Percentiles rank a stretch among this genome's conserved stretches.
Conservation (phyloP, 2,888 invertebrate genomes). For the Alsophila aescularia region DNA sequence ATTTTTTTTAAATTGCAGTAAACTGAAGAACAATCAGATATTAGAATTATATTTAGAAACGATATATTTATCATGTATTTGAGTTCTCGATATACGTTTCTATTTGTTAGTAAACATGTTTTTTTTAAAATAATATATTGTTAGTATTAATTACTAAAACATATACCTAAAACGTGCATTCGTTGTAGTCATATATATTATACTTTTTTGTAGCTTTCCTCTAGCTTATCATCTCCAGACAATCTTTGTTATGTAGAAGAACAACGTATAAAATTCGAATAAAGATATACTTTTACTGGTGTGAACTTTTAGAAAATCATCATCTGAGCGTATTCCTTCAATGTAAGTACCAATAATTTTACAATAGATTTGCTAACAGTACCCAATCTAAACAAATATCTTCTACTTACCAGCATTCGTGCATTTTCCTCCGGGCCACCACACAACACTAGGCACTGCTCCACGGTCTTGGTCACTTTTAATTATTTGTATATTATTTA, state of each 20-base stretch:
- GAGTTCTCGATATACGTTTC: too few relatives aligned
- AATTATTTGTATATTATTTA: slow-evolving; percentile 9
- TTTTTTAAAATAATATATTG: too few relatives aligned
- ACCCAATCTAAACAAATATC: neutral
- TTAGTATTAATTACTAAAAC: too few relatives aligned
- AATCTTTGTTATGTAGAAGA: neutral
- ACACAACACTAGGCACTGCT: slow-evolving; percentile 46
- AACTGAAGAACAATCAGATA: too few relatives aligned
- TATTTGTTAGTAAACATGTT: too few relatives aligned
- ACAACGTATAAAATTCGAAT: neutral
- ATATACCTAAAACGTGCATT: too few relatives aligned
- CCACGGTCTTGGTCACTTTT: slow-evolving; percentile 25
- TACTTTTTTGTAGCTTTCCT: neutral
- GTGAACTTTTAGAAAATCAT: neutral
- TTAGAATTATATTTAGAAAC: too few relatives aligned
- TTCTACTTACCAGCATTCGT: slow-evolving; percentile 35
- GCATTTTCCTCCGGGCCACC: slow-evolving; percentile 30
- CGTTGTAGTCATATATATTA: too few relatives aligned
- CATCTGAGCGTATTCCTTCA: neutral
- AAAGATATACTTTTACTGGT: neutral
- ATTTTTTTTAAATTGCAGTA: too few relatives aligned
- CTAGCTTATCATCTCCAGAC: neutral
- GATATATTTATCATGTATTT: too few relatives aligned
- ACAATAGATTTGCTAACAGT: too few relatives aligned
- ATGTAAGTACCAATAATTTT: too few relatives aligned